Evolutionary conservation across 2,888 invertebrate genomes (phyloP).

Genomic region (Micoletzkya japonica): DNA sequence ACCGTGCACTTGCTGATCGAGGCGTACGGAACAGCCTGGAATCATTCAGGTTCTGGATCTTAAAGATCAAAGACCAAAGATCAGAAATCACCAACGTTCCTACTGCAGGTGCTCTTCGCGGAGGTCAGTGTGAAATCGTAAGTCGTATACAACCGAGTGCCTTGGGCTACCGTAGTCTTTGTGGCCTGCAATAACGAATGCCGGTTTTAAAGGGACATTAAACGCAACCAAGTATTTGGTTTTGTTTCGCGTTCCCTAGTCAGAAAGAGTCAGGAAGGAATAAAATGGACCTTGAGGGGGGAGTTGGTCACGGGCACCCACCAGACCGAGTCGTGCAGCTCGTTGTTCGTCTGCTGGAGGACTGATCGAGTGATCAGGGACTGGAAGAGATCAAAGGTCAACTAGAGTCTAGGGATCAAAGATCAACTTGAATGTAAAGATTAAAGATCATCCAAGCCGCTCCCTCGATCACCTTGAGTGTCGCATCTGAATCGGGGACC

Average conservation of each 20-base stretch:
- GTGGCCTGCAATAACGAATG: neutral
- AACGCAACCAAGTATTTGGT: no score
- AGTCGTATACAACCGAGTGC: constrained; percentile 6
- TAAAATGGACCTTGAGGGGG: neutral
- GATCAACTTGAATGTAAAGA: no score
- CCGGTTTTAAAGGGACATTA: no score
- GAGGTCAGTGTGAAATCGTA: constrained; percentile 25
- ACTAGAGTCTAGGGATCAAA: neutral
- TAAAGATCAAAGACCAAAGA: neutral
- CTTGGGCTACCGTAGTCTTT: constrained; percentile 4
- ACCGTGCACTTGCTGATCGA: constrained; percentile 12
- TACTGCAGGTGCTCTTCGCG: constrained; percentile 16
- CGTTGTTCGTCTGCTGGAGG: constrained; percentile 24
- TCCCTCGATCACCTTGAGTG: constrained; percentile 17
- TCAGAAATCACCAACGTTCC: constrained; percentile 4
- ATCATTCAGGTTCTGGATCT: neutral
- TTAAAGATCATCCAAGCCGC: no score
- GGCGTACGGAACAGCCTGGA: constrained; percentile 9
- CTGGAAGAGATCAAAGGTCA: neutral
- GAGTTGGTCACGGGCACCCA: constrained; percentile 17
- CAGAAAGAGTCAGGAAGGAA: neutral
- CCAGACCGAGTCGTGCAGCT: constrained; percentile 10
- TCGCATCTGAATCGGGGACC: constrained; percentile 19
- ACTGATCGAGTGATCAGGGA: constrained; percentile 5
- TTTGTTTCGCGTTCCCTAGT: neutral